Evolutionary conservation across 1,140 invertebrate genomes (phyloP), one percentile per base, ranked within the genome.

Genomic region (Zaprionus ornatus): DNA sequence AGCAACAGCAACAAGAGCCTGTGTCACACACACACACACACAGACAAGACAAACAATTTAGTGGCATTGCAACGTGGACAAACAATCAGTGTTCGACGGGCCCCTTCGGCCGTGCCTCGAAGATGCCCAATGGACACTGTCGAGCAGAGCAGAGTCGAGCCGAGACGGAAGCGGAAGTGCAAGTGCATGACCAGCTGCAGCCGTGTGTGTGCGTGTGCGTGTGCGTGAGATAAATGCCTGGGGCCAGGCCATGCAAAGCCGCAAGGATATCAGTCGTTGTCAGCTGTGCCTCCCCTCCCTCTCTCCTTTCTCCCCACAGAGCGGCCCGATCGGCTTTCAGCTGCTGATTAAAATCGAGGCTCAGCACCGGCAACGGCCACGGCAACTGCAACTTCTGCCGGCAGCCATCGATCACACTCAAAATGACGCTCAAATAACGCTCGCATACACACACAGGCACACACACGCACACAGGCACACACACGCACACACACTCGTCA

Each of bases 21-120:
- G 40, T n/a, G 40, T n/a, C 15, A 42, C 15, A 83, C 68, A 65
- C 57, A 62, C 42, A 68, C 23, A 77, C 52, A 80, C 57, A 68
- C 52, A 74, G 62, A 67, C 29, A 78, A 71, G 73, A 78, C 79
- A 88, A 90, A 88, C 85, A 90, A 90, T 88, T 88, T 88, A 88
- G 85, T 80, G 85, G 81, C 79, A 67, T 61, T 88, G 85, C 84
- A 90, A 70, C 77, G 78, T 90, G 77, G 55, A 52, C 71, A 81
- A 88, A 88, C 84, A 84, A 90, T 90, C 85, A 84, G 81, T 71
- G 80, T 35, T 72, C 71, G 54, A 66, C 71, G 66, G 13, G 13
- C 40, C 40, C 40, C 40, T 45, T 17, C 7, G 40, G 40, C 40
- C 40, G 7, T 45, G n/a, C 40, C 40, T 17, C 40, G 61, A 62